Evolutionary conservation across 2,888 invertebrate genomes (phyloP).

Genomic region (Polietes domitor): DNA sequence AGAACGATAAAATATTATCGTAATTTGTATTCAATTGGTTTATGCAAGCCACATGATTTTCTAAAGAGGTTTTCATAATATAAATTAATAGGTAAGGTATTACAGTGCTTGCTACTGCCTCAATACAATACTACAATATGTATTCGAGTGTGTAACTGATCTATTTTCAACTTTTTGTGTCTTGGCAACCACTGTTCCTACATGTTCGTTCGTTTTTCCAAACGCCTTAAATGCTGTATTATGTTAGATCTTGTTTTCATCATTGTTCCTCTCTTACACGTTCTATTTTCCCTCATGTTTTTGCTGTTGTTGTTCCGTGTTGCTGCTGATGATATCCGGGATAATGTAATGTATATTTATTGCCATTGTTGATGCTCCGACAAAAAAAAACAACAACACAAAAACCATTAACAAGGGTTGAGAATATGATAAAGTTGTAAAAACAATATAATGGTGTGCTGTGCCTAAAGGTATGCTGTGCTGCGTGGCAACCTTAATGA

Average conservation of each 20-base stretch:
- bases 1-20: too few species aligned
- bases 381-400: neutral
- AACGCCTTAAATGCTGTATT: constrained; percentile 57
- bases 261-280: constrained; percentile 10
- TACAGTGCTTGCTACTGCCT: too few species aligned
- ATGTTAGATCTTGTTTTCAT: constrained; percentile 23
- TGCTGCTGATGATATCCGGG: constrained; percentile 51
- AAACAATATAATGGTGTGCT: neutral
- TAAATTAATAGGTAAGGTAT: too few species aligned
- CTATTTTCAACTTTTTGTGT: too few species aligned
- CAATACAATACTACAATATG: too few species aligned
- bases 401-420: constrained; percentile 31
- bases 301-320: constrained; percentile 8
- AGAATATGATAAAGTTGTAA: constrained; percentile 42
- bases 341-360: constrained; percentile 67
- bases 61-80: too few species aligned
- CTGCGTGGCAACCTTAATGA: neutral
- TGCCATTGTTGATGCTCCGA: constrained; percentile 60
- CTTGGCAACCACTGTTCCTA: neutral
- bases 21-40: too few species aligned
- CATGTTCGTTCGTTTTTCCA: neutral
- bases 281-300: constrained; percentile 12
- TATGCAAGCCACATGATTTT: too few species aligned
- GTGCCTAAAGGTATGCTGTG: constrained; percentile 25
- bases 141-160: too few species aligned